phyloP scores from a whole-genome alignment of 2,888 invertebrate species.

The Drosophila macrospina region DNA sequence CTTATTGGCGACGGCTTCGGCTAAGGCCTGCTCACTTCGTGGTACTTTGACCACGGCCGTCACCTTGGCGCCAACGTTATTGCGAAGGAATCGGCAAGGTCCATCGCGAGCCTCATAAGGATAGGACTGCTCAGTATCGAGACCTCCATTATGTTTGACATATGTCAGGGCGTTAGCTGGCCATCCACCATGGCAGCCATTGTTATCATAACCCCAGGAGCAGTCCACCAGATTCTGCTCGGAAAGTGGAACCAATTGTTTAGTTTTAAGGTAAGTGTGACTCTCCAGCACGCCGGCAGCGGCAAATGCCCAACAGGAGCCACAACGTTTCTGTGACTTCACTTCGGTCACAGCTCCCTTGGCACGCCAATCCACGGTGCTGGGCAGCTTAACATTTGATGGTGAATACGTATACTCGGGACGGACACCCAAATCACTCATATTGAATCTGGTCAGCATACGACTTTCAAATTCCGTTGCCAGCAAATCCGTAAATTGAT shows the following conservation, averaged over 20 bases:
- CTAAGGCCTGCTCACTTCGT: slow-evolving; percentile 86
- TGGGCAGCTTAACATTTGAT: slow-evolving; percentile 88
- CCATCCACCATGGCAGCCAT: slow-evolving; percentile 98
- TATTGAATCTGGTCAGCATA: slow-evolving; percentile 65
- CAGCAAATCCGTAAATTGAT: slow-evolving; percentile 93
- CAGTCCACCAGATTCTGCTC: slow-evolving; percentile 96
- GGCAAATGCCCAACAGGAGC: slow-evolving; percentile 97
- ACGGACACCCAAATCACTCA: slow-evolving; percentile 34
- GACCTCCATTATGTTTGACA: slow-evolving; percentile 92
- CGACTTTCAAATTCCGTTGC: slow-evolving; percentile 89
- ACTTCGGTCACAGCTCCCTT: slow-evolving; percentile 94
- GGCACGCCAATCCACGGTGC: slow-evolving; percentile 92
- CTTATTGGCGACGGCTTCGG: slow-evolving; percentile 92
- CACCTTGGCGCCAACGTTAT: slow-evolving; percentile 89
- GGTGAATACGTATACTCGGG: slow-evolving; percentile 71
- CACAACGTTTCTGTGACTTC: slow-evolving; percentile 95
- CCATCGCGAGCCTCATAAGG: slow-evolving; percentile 96
- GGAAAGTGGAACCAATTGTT: slow-evolving; percentile 91
- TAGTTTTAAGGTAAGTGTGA: slow-evolving; percentile 92
- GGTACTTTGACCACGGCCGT: slow-evolving; percentile 94
- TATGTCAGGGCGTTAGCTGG: slow-evolving; percentile 93
- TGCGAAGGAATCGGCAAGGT: slow-evolving; percentile 90
- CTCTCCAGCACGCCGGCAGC: slow-evolving; percentile 95
- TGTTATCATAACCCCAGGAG: slow-evolving; percentile 91
- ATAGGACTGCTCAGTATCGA: slow-evolving; percentile 81